Evolutionary conservation across 2,113 vertebrate species (phyloP).

Genomic region (Rhipidura dahli): DNA sequence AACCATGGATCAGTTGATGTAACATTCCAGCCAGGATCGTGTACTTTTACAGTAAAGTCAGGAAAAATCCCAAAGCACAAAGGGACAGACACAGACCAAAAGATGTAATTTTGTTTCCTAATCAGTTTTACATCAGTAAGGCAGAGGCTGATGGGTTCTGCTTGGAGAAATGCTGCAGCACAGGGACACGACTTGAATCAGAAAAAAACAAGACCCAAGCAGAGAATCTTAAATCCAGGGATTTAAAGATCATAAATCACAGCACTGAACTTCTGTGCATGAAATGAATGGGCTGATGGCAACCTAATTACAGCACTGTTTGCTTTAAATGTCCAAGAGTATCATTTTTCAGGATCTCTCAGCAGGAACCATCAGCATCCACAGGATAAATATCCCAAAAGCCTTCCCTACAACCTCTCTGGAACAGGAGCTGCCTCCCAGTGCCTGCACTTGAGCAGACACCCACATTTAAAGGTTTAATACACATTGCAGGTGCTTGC

Average conservation of each 20-base stretch:
- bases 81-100: neutral
- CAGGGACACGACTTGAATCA: neutral
- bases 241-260: constrained; percentile 18
- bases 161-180: neutral
- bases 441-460: neutral
- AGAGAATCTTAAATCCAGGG: neutral
- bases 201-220: neutral
- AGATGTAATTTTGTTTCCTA: neutral
- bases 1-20: neutral
- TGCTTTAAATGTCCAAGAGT: constrained; percentile 4
- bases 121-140: neutral
- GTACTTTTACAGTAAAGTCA: neutral
- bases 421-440: neutral
- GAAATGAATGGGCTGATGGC: constrained; percentile 41
- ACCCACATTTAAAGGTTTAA: neutral
- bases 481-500: neutral
- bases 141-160: neutral
- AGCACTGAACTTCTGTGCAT: neutral
- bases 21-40: neutral
- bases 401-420: neutral
- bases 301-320: constrained; percentile 5
- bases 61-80: neutral
- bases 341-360: constrained; percentile 37
- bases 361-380: constrained; percentile 11
- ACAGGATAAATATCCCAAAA: neutral